phyloP scores from a whole-genome alignment of 2,888 invertebrate genomes.

The Esperia sulphurella region DNA sequence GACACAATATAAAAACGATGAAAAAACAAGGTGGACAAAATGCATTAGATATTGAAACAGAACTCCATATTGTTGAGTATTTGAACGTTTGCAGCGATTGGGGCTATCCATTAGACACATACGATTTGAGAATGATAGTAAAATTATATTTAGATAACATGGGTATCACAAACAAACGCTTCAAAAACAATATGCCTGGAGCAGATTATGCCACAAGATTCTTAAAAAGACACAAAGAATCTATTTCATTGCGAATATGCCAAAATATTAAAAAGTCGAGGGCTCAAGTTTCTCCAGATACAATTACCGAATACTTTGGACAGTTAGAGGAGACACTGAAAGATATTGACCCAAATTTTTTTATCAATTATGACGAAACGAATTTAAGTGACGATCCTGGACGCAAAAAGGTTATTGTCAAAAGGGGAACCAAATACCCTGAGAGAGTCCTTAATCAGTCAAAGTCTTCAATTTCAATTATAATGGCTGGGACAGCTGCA shows the following conservation, averaged over 20 bases:
- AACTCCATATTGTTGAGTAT: conserved; percentile 16
- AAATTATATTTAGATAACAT: conserved; percentile 20
- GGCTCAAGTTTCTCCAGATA: conserved; percentile 16
- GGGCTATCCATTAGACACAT: conserved; percentile 21
- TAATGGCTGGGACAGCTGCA: conserved; percentile 43
- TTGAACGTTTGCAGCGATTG: conserved; percentile 22
- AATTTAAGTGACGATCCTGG: conserved; percentile 20
- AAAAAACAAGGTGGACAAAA: conserved; percentile 21
- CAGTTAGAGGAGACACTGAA: conserved; percentile 15
- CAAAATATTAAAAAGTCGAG: conserved; percentile 22
- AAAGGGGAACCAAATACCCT: conserved; percentile 38
- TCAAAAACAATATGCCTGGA: conserved; percentile 24
- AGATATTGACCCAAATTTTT: conserved; percentile 14
- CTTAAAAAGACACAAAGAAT: conserved; percentile 17
- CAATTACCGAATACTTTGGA: conserved; percentile 17
- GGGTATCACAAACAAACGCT: conserved; percentile 14
- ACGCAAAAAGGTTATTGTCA: conserved; percentile 22
- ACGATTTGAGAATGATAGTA: conserved; percentile 17
- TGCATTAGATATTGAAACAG: conserved; percentile 14
- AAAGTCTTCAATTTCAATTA: conserved; percentile 38
- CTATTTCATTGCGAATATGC: conserved; percentile 15
- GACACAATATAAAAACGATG: conserved; percentile 3
- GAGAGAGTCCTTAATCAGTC: conserved; percentile 37
- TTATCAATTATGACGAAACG: conserved; percentile 22
- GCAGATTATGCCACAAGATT: conserved; percentile 18